phyloP scores from a whole-genome alignment of 1,140 invertebrate genomes.

The Drosophila bocki region DNA sequence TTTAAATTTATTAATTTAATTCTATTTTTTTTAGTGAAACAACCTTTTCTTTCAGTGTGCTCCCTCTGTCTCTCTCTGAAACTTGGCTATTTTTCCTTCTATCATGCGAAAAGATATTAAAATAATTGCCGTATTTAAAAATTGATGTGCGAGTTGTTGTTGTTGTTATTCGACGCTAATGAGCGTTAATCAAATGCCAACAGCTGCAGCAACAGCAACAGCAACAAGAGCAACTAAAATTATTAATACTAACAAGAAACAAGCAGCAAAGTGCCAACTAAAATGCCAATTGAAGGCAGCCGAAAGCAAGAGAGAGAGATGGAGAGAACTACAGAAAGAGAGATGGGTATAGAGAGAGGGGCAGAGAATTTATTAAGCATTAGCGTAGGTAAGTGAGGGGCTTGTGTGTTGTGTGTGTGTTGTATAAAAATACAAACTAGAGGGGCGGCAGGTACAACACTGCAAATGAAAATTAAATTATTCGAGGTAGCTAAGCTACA shows the following conservation, averaged over 20 bases:
- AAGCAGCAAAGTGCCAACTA: slow-evolving; percentile 28
- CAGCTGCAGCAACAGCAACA: slow-evolving; percentile 47
- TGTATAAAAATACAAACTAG: slow-evolving; percentile 18
- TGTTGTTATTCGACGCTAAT: slow-evolving; percentile 53
- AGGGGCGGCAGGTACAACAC: not conserved
- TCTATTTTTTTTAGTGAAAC: not conserved
- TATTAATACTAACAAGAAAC: slow-evolving; percentile 44
- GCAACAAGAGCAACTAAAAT: slow-evolving; percentile 11
- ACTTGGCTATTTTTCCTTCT: slow-evolving; percentile 17
- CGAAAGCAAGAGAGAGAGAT: not conserved
- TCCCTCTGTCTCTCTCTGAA: not conserved
- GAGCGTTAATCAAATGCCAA: slow-evolving; percentile 67
- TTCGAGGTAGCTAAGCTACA: slow-evolving; percentile 7
- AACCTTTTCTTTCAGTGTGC: not conserved
- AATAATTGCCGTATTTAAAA: slow-evolving; percentile 54
- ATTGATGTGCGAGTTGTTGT: slow-evolving; percentile 30
- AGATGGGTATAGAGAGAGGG: slow-evolving; percentile 6
- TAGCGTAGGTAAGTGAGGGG: slow-evolving; percentile 72
- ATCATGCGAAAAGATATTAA: slow-evolving; percentile 53
- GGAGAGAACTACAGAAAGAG: not conserved
- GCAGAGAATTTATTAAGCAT: slow-evolving; percentile 76
- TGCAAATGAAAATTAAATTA: slow-evolving; percentile 61
- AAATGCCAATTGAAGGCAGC: slow-evolving; percentile 37
- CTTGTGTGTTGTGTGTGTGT: not conserved
- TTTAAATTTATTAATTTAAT: not conserved